phyloP scores from a whole-genome alignment of 2,113 vertebrate species.

The Calyptommatus sinebrachiatus region DNA sequence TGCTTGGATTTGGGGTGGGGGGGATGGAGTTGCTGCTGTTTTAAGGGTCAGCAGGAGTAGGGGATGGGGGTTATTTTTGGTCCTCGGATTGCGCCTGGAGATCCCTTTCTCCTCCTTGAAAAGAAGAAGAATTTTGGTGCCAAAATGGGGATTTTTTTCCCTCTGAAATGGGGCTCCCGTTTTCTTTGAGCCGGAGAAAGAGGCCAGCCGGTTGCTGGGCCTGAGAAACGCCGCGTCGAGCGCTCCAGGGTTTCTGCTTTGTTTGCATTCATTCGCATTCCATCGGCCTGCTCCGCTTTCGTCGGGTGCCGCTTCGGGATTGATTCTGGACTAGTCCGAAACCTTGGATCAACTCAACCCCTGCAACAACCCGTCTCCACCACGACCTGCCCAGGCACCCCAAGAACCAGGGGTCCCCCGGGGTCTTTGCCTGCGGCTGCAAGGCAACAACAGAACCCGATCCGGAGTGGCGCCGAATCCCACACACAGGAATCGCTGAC shows the following conservation, averaged over 20 bases:
- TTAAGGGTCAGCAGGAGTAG: background rate
- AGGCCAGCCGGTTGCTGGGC: background rate
- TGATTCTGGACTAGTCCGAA: too few species aligned
- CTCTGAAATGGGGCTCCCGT: background rate
- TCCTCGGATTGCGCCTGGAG: background rate
- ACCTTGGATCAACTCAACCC: background rate
- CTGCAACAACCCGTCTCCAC: too few species aligned
- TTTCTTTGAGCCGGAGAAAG: background rate
- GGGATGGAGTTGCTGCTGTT: too few species aligned
- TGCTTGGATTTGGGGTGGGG: too few species aligned
- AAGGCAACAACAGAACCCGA: background rate
- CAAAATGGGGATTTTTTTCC: rapidly evolving
- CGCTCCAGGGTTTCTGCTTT: too few species aligned
- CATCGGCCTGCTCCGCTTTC: background rate
- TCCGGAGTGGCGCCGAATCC: too few species aligned
- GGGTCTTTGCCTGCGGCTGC: background rate
- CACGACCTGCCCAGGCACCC: too few species aligned
- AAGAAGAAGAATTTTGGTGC: background rate
- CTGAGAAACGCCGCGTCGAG: background rate
- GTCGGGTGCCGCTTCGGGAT: background rate
- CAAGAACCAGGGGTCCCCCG: too few species aligned
- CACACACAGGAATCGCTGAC: too few species aligned
- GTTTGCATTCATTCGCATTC: too few species aligned
- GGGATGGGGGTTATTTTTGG: background rate
- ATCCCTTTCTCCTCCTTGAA: background rate